Percentiles rank a stretch among this genome's conserved stretches.
Evolutionary conservation across 2,113 vertebrate species (phyloP).

Genomic region (Pseudolaguvia tuberculata): DNA sequence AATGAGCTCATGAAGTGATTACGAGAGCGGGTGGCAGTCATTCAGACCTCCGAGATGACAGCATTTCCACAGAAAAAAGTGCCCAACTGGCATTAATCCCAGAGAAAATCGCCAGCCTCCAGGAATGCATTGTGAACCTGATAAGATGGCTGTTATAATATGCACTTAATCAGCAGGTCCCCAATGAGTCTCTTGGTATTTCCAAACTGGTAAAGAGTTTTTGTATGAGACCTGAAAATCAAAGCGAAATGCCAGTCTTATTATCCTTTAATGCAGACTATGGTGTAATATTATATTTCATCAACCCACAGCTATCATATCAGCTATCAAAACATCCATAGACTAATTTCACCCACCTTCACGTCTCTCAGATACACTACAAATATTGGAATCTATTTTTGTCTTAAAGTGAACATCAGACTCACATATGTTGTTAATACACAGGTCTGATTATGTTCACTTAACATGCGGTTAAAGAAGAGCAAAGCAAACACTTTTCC

Average conservation of each 20-base stretch:
- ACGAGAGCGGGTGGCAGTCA: slow-evolving; percentile 60
- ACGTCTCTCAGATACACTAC: slow-evolving; percentile 4
- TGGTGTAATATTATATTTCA: slow-evolving; percentile 37
- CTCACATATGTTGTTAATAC: slow-evolving; percentile 7
- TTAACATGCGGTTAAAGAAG: slow-evolving; percentile 58
- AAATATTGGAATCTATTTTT: slow-evolving; percentile 22
- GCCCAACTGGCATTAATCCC: slow-evolving; percentile 58
- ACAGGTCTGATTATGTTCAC: slow-evolving; percentile 57
- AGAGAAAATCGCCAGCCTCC: slow-evolving; percentile 56
- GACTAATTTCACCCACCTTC: slow-evolving; percentile 33
- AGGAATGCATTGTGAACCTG: slow-evolving; percentile 53
- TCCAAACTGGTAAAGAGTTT: slow-evolving; percentile 43
- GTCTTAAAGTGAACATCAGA: slow-evolving; percentile 13
- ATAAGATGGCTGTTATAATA: slow-evolving; percentile 54
- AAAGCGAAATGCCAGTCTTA: slow-evolving; percentile 40
- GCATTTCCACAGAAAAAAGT: slow-evolving; percentile 43
- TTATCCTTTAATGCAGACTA: slow-evolving; percentile 45
- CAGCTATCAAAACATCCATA: slow-evolving; percentile 29
- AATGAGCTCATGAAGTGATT: slow-evolving; percentile 64
- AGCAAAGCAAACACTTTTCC: slow-evolving; percentile 49
- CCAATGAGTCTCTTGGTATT: slow-evolving; percentile 47
- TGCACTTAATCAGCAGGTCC: slow-evolving; percentile 50
- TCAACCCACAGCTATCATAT: slow-evolving; percentile 41
- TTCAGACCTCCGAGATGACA: slow-evolving; percentile 62
- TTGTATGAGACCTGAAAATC: slow-evolving; percentile 45